Evolutionary conservation across 2,797 vertebrate genomes (phyloP), one percentile per base, ranked within the genome.

Genomic region (Pangasius macronema): DNA sequence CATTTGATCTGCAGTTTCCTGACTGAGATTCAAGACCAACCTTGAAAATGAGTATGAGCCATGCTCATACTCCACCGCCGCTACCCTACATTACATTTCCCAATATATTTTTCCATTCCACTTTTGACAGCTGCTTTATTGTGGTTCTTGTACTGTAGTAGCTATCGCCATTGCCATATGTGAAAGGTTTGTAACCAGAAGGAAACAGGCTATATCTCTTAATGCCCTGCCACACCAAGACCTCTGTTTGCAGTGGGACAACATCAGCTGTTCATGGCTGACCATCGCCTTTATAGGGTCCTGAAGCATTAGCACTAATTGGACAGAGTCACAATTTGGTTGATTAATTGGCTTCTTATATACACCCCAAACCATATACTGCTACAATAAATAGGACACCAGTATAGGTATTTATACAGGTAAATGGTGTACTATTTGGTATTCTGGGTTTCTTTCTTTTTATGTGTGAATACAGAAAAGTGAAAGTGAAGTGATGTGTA

Each of bases 11-110:
- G n/a, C 59, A 75, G 63, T 61, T 68, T 85, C 83, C 87, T 81
- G 84, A 49, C 70, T 76, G 85, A 86, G 39, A 81, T 46, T 86
- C 53, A 72, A 59, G 83, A 57, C 42, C 67, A 59, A 73, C 53
- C 83, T 51, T 51, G 77, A 42, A 82, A 49, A 67, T 49, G 61
- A 82, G n/a, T 49, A 33, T 5, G 8, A 67, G 46, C 80, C 27
- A 63, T 49, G 42, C 39, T 82, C 59, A 82, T 46, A 49, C 42
- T 82, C 27, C 39, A 20, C 4, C 18, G 3, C 53, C 5, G 53
- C 22, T 63, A n/a, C 39, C 16, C 59, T 42, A 63, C 30, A 49
- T 65, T 82, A 63, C 39, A 82, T 80, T 80, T 80, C 53, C 77
- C 55, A 59, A 80, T 80, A 59, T 59, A 57, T 59, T 81, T 81